phyloP scores from a whole-genome alignment of 2,113 vertebrate genomes.

The Indicator maculatus region DNA sequence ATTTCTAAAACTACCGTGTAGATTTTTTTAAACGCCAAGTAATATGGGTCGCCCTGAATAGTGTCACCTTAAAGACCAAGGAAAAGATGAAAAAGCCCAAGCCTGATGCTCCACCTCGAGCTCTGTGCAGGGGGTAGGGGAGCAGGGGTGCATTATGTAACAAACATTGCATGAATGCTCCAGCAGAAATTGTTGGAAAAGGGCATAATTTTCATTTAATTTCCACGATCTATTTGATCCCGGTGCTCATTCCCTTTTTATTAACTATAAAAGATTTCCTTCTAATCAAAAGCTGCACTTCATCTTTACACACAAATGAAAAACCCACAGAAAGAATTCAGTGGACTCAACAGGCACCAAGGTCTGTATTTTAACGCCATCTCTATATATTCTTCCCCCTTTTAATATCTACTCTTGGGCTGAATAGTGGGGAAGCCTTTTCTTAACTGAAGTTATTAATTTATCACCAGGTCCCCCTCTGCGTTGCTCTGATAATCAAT shows the following conservation, averaged over 20 bases:
- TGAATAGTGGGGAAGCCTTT: conserved; percentile 43
- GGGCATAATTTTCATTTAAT: conserved; percentile 67
- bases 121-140: conserved; percentile 22
- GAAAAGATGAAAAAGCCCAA: conserved; percentile 1
- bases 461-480: conserved; percentile 63
- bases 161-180: conserved; percentile 47
- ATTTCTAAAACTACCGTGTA: not conserved
- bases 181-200: conserved; percentile 50
- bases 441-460: conserved; percentile 68
- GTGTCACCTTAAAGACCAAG: conserved; percentile 19
- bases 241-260: conserved; percentile 22
- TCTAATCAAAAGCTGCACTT: conserved; percentile 70
- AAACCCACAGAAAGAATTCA: conserved; percentile 56
- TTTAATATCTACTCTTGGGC: not conserved
- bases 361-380: not conserved
- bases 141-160: not conserved
- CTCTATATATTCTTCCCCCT: not conserved
- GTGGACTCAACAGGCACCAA: conserved; percentile 63
- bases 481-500: conserved; percentile 72
- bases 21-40: not conserved
- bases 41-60: not conserved
- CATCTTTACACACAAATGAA: conserved; percentile 58
- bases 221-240: conserved; percentile 63
- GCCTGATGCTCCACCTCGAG: conserved; percentile 23
- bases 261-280: conserved; percentile 61